These are phyloP conservation scores for Sebastes itinus DNA, from an alignment of 2,797 vertebrate species.

Conservation along the genomic window DNA sequence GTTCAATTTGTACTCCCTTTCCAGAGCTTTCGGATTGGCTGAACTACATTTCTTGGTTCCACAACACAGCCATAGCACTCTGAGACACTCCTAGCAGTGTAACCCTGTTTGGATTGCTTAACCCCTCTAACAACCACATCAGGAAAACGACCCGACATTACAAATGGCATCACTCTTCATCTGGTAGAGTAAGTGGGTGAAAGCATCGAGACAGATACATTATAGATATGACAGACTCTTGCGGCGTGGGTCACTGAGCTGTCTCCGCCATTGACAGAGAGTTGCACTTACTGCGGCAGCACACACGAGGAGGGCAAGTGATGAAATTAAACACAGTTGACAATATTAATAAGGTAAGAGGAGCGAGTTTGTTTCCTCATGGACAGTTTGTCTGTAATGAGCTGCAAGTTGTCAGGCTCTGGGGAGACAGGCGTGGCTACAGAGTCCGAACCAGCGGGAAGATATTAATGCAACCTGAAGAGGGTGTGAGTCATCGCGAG, in stretches of 20 bases:
- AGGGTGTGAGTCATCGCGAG: conserved; percentile 56
- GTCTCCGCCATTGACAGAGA: conserved; percentile 59
- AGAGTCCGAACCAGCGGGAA: conserved; percentile 42
- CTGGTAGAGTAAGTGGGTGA: conserved; percentile 58
- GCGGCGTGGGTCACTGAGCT: conserved; percentile 69
- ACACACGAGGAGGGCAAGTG: conserved; percentile 27
- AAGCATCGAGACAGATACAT: conserved; percentile 69
- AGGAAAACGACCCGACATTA: conserved; percentile 45
- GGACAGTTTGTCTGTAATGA: conserved; percentile 66
- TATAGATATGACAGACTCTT: conserved; percentile 71
- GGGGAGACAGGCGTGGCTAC: conserved; percentile 50
- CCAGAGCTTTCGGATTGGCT: conserved; percentile 1
- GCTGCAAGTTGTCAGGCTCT: conserved; percentile 56
- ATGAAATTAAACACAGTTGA: conserved; percentile 78
- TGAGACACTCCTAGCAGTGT: background rate
- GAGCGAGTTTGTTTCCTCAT: conserved; percentile 66
- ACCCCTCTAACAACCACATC: conserved; percentile 50
- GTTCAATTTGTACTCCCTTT: background rate
- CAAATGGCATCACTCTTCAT: conserved; percentile 62
- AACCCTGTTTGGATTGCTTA: conserved; percentile 41
- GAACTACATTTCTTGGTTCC: conserved; percentile 3
- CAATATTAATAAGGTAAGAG: conserved; percentile 76
- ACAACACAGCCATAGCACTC: background rate
- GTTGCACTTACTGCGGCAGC: conserved; percentile 43
- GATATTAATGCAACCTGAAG: conserved; percentile 67